These are phyloP conservation scores for Cottoperca gobio DNA, from an alignment of 2,797 vertebrate genomes.

Conservation along the genomic window DNA sequence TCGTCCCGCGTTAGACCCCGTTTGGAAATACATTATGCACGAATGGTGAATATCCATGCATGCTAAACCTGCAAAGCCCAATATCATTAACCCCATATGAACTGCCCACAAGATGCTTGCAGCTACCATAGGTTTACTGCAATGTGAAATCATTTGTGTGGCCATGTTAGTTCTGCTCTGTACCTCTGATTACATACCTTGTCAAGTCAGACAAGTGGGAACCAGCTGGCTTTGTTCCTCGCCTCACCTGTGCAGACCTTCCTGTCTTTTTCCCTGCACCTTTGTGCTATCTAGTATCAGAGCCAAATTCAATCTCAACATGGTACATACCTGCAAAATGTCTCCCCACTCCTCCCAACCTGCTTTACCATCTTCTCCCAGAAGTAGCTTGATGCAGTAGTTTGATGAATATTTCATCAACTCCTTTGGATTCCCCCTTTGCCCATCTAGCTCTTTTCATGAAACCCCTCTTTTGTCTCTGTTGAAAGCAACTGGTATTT, in stretches of 20 bases:
- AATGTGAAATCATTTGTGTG: conserved; percentile 28
- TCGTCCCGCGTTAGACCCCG: not conserved
- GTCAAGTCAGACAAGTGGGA: conserved; percentile 55
- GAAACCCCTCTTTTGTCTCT: conserved; percentile 69
- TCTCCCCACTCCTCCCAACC: conserved; percentile 44
- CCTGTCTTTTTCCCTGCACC: conserved; percentile 36
- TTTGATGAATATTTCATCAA: conserved; percentile 82
- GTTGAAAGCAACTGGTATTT: conserved; percentile 66
- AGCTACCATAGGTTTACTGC: conserved; percentile 18
- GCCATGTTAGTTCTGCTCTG: conserved; percentile 18
- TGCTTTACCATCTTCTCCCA: conserved; percentile 36
- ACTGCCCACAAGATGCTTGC: not conserved
- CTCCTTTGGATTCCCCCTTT: conserved; percentile 60
- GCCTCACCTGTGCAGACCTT: conserved; percentile 49
- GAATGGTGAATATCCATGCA: conserved; percentile 35
- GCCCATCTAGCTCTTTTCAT: conserved; percentile 65
- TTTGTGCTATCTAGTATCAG: conserved; percentile 46
- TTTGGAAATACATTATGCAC: conserved; percentile 23
- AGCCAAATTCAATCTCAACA: conserved; percentile 51
- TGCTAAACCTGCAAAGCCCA: conserved; percentile 14
- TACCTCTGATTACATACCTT: conserved; percentile 52
- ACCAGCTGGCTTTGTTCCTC: conserved; percentile 62
- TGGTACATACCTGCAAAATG: conserved; percentile 49
- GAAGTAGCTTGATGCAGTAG: no score
- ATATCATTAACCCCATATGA: conserved; percentile 22